Conservation (phyloP, 2,113 vertebrate species). For the Mus spicilegus region DNA sequence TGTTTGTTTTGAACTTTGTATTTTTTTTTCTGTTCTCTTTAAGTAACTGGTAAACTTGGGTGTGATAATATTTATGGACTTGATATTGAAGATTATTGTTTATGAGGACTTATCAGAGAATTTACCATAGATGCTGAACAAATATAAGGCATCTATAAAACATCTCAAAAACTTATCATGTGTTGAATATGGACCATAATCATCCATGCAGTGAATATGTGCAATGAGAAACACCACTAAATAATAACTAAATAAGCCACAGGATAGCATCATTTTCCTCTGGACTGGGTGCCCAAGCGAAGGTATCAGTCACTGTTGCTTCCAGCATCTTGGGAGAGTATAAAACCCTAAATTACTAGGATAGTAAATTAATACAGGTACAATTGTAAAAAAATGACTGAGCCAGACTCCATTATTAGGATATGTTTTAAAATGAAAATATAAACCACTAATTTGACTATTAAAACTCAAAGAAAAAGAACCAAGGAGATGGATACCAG, state of each 20-base stretch:
- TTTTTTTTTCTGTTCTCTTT: neutral
- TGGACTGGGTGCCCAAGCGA: neutral
- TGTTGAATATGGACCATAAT: neutral
- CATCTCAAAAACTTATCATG: neutral
- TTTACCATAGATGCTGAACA: neutral
- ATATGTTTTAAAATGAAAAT: neutral
- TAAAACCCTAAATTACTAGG: too few species aligned
- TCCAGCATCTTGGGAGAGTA: neutral
- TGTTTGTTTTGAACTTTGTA: neutral
- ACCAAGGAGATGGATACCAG: neutral
- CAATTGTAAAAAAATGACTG: neutral
- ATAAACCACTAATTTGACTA: neutral
- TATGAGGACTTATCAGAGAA: neutral
- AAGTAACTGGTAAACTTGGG: neutral
- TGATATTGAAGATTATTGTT: neutral
- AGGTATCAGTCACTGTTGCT: too few species aligned
- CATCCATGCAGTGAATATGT: neutral
- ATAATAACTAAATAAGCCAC: fast-evolving
- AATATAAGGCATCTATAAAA: neutral
- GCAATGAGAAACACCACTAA: neutral
- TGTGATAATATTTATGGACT: neutral
- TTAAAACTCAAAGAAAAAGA: neutral
- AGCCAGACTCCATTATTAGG: too few species aligned
- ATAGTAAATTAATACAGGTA: neutral
- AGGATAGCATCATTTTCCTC: fast-evolving